Evolutionary conservation across 35 echinoderm and acorn worm genomes (phyloP), one percentile per base, ranked within the genome.

Genomic region (Patiria miniata): DNA sequence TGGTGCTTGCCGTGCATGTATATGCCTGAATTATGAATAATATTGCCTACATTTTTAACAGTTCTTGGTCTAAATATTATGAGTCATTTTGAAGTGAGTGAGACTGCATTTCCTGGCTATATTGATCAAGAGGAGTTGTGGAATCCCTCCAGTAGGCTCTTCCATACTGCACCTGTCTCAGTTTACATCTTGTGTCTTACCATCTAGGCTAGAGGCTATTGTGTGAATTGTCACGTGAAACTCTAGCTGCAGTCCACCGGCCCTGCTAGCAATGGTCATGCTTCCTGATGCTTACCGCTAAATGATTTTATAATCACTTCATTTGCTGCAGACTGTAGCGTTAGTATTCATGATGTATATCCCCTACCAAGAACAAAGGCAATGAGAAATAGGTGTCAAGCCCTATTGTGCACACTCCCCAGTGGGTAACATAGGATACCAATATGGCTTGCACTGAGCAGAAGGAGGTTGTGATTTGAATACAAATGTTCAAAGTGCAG

Each of bases 41-140:
- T 73, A 73, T 73, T 73, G 65, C 34, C 65, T 30, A 73, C 65
- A 73, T 73, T 73, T 73, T 73, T 18, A 23, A 73, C 34, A 73
- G 14, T 28, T 73, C 26, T 73, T 22, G 65, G 34, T 26, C 65
- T 73, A 73, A 73, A 73, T 73, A 73, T 73, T 73, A 73, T 73
- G 65, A 73, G 65, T 73, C 65, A 73, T 73, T 73, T 73, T 73
- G 19, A 34, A 73, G 65, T 73, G 65, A 73, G 65, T 73, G 65
- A 73, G 65, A 73, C 26, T 73, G 65, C 65, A 73, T 73, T 73
- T 73, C 65, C 65, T 73, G 19, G 34, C 10, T 22, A 23, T 73
- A 73, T 73, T 73, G 65, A 73, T 73, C 65, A 22, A 73, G 10
- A 30, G 65, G 23, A 34, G 65, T 73, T 73, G 65, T 32, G 29